phyloP scores from a whole-genome alignment of 2,113 vertebrate genomes.

The Ahaetulla prasina region DNA sequence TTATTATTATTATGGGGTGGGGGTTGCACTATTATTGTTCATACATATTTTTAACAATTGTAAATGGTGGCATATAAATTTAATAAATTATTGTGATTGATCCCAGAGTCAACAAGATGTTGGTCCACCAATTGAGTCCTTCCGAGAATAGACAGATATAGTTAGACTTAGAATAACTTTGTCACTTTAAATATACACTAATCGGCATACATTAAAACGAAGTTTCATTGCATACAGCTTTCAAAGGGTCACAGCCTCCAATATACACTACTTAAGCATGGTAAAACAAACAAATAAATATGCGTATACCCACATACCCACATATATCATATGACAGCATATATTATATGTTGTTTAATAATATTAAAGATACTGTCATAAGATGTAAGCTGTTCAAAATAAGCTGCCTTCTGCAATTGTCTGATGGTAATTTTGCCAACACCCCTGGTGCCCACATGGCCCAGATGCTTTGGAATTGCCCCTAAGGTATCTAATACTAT shows the following conservation, averaged over 20 bases:
- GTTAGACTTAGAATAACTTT: no score
- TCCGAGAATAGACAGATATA: background rate
- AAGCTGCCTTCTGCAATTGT: background rate
- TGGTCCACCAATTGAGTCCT: background rate
- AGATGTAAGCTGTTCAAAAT: background rate
- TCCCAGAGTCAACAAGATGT: background rate
- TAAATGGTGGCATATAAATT: background rate
- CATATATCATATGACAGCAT: no score
- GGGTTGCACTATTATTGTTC: background rate
- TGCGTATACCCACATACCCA: no score
- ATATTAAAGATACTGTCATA: background rate
- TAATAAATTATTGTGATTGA: background rate
- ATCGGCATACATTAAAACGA: no score
- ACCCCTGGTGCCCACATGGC: background rate
- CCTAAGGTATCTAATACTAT: background rate
- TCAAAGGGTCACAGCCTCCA: no score
- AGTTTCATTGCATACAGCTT: no score
- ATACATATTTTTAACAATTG: background rate
- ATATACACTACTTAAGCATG: no score
- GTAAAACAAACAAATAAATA: no score
- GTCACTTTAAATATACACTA: no score
- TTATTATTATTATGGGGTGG: no score
- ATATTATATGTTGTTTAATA: background rate
- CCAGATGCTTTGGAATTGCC: background rate
- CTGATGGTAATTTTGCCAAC: background rate